Percentiles rank a stretch among this genome's conserved stretches.
Evolutionary conservation across 2,797 vertebrate species (phyloP).

Genomic region (Sandelia bainsii): DNA sequence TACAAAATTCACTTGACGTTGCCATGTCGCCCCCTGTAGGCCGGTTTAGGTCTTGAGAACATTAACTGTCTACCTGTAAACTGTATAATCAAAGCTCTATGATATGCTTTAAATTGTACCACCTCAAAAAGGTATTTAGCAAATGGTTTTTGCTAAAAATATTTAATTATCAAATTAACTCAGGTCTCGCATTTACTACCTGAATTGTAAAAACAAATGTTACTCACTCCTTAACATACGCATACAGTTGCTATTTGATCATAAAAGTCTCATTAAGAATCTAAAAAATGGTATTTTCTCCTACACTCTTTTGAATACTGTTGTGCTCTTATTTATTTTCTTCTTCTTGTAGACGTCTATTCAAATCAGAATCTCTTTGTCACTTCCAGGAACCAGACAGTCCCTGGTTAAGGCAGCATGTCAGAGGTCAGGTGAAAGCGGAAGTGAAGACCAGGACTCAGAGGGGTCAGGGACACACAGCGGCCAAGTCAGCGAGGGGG

Average conservation of each 20-base stretch:
- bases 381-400: not conserved
- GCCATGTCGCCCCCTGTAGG: conserved; percentile 80
- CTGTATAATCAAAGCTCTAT: not conserved
- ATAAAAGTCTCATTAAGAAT: not conserved
- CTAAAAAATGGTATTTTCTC: not conserved
- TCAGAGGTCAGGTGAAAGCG: conserved; percentile 37
- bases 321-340: not conserved
- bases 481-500: conserved; percentile 59
- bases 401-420: conserved; percentile 2
- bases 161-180: too few species aligned
- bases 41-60: conserved; percentile 10
- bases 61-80: not conserved
- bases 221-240: not conserved
- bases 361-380: not conserved
- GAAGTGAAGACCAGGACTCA: not conserved
- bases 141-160: too few species aligned
- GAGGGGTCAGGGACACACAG: conserved; percentile 8
- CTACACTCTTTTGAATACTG: too few species aligned
- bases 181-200: conserved; percentile 2
- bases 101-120: not conserved
- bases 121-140: not conserved
- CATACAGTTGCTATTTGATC: not conserved
- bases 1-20: conserved; percentile 33
- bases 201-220: not conserved
- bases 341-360: not conserved